Evolutionary conservation across 1,140 invertebrate genomes (phyloP), one percentile per base, ranked within the genome.

Genomic region (Pseudomyrmex concolor): DNA sequence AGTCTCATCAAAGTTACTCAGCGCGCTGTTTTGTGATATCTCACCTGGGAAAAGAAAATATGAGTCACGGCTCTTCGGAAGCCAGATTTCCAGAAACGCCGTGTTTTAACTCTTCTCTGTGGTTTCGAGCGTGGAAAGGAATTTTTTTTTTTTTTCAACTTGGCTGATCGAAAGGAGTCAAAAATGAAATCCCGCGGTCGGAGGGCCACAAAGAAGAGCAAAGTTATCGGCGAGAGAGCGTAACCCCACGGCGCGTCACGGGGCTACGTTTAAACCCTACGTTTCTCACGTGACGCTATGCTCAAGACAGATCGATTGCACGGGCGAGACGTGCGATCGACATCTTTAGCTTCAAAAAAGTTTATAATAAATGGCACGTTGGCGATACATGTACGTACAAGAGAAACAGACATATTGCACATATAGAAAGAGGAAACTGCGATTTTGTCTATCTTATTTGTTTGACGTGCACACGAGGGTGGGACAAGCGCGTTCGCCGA

Each of bases 201-300:
- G 34, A 55, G 13, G 0, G 5, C 34, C 34, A 7, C 34, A 7
- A 34, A 34, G 9, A 60, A 74, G 5, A 76, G n/a, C 19, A 12
- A 54, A 77, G 54, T 67, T 54, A 77, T 50, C 22, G 73, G 12
- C 62, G 73, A 77, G 62, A 77, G 73, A 34, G 48, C 67, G 73
- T 55, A 3, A 51, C 45, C 62, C 22, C n/a, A 9, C 63, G 63
- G 25, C 10, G 15, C 13, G 22, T 54, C 12, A 5, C 50, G 8
- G n/a, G 10, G 17, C 0, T 50, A 59, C 45, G 48, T 67, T 55
- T 15, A 15, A 19, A 17, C 15, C 45, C 17, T 54, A 34, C 34
- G 62, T 66, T 34, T 66, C 64, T 66, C 57, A 19, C 34, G 7
- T 10, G 43, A 66, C 43, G 10, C 63, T 76, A 51, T 54, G 9